Evolutionary conservation across 2,888 invertebrate species (phyloP), one percentile per base, ranked within the genome.

Genomic region (Drosophila ezoana): DNA sequence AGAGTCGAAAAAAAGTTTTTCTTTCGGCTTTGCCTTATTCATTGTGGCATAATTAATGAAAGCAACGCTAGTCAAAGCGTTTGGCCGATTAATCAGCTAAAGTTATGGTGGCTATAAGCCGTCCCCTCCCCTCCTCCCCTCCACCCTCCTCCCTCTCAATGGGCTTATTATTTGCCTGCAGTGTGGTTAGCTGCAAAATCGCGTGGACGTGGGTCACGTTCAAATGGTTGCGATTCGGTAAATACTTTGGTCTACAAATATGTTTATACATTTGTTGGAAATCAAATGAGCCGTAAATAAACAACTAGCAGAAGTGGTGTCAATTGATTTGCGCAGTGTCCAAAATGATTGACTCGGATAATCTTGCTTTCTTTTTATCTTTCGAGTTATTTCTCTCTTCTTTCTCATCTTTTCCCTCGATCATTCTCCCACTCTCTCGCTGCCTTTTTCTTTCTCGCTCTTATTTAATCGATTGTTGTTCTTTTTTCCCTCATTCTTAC

Each of bases 41-140:
- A 35, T 57, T 72, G 69, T 33, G 71, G 56, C 66, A 66, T 79
- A 82, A 82, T 85, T 75, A 80, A 75, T 77, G 75, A 56, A 54
- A 62, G 70, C 52, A 53, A 57, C 66, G 62, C 62, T 73, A 48
- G 48, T 60, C 63, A 68, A 72, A 66, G 72, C 72, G 75, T 80
- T 80, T 53, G 41, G 3, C 65, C 59, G 60, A 76, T 81, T 73
- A 80, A 83, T 81, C 81, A 73, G 78, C 51, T 28, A 43, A 51
- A 18, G 53, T 54, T 45, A 44, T 52, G 47, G 33, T 48, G 20
- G 48, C 58, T 47, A 48, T 66, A 47, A 18, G 20, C 20, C 35
- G 20, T 1, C 8, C 13, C 38, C 14, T 23, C 14, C 14, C n/a
- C n/a, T n/a, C n/a, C 14, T 18, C 18, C 18, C 9, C 16, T 10